Conservation (phyloP, 2,797 vertebrate genomes). For the Poeciliopsis gracilis region DNA sequence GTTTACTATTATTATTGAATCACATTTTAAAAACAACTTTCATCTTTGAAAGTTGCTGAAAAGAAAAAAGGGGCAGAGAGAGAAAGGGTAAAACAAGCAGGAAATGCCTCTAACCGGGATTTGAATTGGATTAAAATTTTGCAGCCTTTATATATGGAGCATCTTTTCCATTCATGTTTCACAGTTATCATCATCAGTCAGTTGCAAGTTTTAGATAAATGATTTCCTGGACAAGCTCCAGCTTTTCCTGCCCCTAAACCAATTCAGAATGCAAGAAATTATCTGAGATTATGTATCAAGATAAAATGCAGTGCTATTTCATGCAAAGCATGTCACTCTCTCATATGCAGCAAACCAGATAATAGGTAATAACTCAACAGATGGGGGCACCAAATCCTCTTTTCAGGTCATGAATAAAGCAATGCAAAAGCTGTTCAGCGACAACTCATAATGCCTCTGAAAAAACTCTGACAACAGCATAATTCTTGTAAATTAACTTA, state of each 20-base stretch:
- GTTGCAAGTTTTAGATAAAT: neutral
- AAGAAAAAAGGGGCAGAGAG: neutral
- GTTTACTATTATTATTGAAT: neutral
- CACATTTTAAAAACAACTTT: neutral
- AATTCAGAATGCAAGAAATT: neutral
- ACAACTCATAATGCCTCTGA: neutral
- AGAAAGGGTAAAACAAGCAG: neutral
- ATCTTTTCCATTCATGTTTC: neutral
- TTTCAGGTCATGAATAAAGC: neutral
- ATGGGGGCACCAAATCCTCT: neutral
- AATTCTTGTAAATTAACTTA: neutral
- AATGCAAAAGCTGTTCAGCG: neutral
- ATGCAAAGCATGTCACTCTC: neutral
- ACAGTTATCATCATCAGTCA: neutral
- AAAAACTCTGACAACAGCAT: neutral
- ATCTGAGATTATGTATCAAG: neutral
- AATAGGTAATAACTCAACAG: neutral
- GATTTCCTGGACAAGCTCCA: neutral
- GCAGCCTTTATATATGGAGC: neutral
- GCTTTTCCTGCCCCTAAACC: neutral
- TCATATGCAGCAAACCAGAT: neutral
- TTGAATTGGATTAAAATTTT: neutral
- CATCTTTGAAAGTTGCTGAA: neutral
- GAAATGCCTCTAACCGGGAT: neutral
- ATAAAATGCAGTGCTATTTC: neutral